Evolutionary conservation across 2,113 vertebrate genomes (phyloP).

Genomic region (Otocyon megalotis): DNA sequence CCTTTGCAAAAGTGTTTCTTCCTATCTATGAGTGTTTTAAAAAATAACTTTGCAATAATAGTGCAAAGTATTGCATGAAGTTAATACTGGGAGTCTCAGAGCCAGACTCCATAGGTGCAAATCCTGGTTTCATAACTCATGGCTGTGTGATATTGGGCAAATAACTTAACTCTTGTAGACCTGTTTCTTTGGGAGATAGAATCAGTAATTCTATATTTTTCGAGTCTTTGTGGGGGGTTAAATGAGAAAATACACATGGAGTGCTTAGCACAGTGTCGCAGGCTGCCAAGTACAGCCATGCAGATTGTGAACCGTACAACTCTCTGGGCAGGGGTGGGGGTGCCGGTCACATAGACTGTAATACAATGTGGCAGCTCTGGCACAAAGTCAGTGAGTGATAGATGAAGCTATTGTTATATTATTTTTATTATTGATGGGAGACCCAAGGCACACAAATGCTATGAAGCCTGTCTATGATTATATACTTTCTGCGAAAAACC

Average conservation of each 20-base stretch:
- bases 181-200: neutral
- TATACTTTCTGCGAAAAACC: neutral
- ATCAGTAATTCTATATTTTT: neutral
- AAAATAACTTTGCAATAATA: conserved; percentile 28
- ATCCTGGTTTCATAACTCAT: neutral
- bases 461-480: neutral
- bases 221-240: neutral
- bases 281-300: neutral
- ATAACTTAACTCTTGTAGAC: neutral
- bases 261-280: neutral
- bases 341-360: neutral
- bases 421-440: neutral
- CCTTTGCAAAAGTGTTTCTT: conserved; percentile 50
- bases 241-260: neutral
- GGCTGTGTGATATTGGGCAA: neutral
- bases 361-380: neutral
- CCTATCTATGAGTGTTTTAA: neutral
- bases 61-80: neutral
- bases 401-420: neutral
- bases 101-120: neutral
- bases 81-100: neutral
- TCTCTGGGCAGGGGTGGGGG: neutral
- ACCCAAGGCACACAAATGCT: neutral
- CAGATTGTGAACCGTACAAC: neutral
- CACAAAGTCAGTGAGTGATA: neutral